Base-by-base conservation (phyloP, 1,140 invertebrate species). In the Aphis craccivora region DNA sequence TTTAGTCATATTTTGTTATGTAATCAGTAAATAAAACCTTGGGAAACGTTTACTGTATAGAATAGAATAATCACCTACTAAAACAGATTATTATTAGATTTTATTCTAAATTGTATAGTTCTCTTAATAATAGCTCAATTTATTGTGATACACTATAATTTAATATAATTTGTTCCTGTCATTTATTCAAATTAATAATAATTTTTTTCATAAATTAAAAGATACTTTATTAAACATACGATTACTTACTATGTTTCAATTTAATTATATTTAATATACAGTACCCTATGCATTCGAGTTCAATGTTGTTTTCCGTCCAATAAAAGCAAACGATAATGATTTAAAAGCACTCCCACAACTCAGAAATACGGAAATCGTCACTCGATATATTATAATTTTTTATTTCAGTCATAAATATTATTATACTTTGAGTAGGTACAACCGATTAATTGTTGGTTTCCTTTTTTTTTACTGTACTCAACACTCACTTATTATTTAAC, bases 351-450 rank as follows among this genome's bases (percentile, higher is more conserved):
- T 88, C 48, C 48, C 88, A 48, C n/a, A 40, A 76, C 14, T n/a
- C 25, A 43, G 2, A 87, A 90, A 4, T 55, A 53, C 88, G 88
- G 88, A 90, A 90, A 90, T 55, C 88, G 35, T 55, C 51, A 90
- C 9, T 90, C 48, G 11, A 37, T 37, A 40, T 90, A 53, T 90
- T 9, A 37, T 51, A 51, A 51, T 53, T 55, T 55, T 90, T 90
- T 90, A 55, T 55, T 51, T 35, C 6, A 35, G 43, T 90, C 23
- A 9, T 90, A 90, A 90, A 90, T 35, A 35, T 45, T 45, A 87
- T 87, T 45, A 43, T 43, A 43, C 25, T 40, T 23, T 14, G 35
- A 25, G 22, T n/a, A n/a, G 14, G 5, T 67, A n/a, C 30, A n/a
- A n/a, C 14, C 5, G 60, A 67, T 67, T 67, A 67, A 67, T 67